Evolutionary conservation across 2,797 vertebrate genomes (phyloP), one percentile per base, ranked within the genome.

Genomic region (Oryzias dopingdopingensis): DNA sequence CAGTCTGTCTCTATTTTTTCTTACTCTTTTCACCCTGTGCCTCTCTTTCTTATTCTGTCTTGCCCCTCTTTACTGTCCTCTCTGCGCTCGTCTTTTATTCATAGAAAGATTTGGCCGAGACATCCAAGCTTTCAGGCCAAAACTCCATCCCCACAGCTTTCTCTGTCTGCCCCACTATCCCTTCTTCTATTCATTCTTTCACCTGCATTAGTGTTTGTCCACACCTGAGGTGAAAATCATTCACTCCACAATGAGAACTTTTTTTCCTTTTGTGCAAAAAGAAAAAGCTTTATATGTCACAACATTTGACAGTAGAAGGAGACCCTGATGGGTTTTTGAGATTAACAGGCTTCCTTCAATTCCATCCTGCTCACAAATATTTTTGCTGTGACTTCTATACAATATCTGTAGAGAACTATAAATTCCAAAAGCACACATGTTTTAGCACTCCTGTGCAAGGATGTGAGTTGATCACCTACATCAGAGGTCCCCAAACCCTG

Each of bases 81-180:
- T 76, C 65, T 61, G 65, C 46, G 48, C 77, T 84, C 52, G 60
- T 87, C 79, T 87, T 86, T 87, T 85, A 87, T 86, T 88, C 81
- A 87, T 89, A 66, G 69, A 83, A 64, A 76, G 71, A 72, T 81
- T 84, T 78, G 82, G 79, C 78, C 42, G 3, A 17, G 57, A 65
- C 72, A 49, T 80, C 74, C 72, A 54, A 62, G 81, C 86, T 89
- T 87, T 88, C 83, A 86, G 72, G 80, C 80, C 82, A 74, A 78
- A 74, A 66, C 80, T 55, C 67, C 56, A 42, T 23, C 53, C 37
- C 24, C 15, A 7, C 61, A 14, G 37, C 42, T 13, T 63, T 16
- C 62, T 47, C 49, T 16, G 1, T 59, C 43, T 37, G 43, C 24
- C 66, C 49, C 57, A 37, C 50, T 49, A 49, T 42, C 8, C 42